Base-by-base conservation (phyloP, 2,797 vertebrate species). In the Gorsachius magnificus region DNA sequence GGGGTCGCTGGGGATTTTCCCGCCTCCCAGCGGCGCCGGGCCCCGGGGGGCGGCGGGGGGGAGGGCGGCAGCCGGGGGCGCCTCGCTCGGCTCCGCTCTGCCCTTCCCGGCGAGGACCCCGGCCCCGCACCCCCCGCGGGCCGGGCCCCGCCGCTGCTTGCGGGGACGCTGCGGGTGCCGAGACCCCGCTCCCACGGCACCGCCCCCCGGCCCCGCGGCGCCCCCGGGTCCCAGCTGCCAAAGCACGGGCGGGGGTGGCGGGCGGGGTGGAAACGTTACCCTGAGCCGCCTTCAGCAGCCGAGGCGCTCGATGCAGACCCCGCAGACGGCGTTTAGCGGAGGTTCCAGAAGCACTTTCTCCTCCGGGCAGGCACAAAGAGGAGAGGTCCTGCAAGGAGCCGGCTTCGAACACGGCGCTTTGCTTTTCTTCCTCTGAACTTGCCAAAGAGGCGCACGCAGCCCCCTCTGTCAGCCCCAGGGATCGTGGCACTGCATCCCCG, bases 301-400 rank as follows among this genome's bases (percentile, higher is more conserved):
- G 17, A 15, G 56, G 35, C 6, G 13, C 24, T 58, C 16, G 71
- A 31, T 33, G 64, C 64, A 8, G 29, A 18, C 33, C 61, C 43
- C 1, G 1, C 9, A 16, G 68, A 20, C 5, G 2, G 36, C 2
- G 35, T 17, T 72, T 20, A 8, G 43, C 46, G 50, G n/a, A 25
- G 54, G 18, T 46, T 66, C 35, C 57, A 21, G 53, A 35, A 61
- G 60, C 28, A 15, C 25, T 51, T 78, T 70, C 53, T 64, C 8
- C 69, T 71, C 31, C 57, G 21, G 83, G 28, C 38, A 25, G 64
- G 36, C 7, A 3, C 54, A 31, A 21, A 66, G 57, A 6, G 14
- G 33, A 64, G 81, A 87, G 24, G 17, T 41, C 35, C 48, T 29
- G 51, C 46, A 16, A 60, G 33, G 38, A 76, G 26, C 26, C 8